A percentile compares a stretch with the other conserved stretches of the same genome.
phyloP scores from a whole-genome alignment of 2,888 invertebrate species.

The Mechanitis mazaeus region DNA sequence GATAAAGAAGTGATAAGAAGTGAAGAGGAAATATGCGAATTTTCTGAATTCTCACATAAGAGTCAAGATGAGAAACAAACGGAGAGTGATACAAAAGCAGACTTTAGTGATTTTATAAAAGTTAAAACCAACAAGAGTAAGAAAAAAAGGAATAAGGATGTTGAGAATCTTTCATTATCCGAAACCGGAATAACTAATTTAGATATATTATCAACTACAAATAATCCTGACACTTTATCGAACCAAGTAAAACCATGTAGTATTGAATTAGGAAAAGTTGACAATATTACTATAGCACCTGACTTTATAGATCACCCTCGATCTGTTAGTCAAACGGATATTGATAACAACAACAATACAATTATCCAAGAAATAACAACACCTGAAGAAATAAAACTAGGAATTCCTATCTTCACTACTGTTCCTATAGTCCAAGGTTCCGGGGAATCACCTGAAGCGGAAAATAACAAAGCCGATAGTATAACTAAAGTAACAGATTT shows the following conservation, averaged over 20 bases:
- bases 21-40: neutral
- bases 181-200: neutral
- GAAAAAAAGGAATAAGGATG: conserved; percentile 33
- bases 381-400: conserved; percentile 36
- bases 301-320: conserved; percentile 55
- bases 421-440: conserved; percentile 46
- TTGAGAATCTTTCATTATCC: conserved; percentile 11
- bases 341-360: conserved; percentile 59
- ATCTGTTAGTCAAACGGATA: conserved; percentile 53
- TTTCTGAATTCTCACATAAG: neutral
- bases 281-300: conserved; percentile 39
- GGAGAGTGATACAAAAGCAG: conserved; percentile 20
- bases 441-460: conserved; percentile 41
- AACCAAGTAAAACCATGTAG: too few relatives aligned
- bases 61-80: neutral
- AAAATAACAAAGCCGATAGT: conserved; percentile 34
- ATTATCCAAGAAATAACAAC: conserved; percentile 53
- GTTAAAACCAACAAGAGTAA: conserved; percentile 39
- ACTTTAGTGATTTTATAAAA: conserved; percentile 28
- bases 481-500: conserved; percentile 32
- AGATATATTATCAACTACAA: neutral
- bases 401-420: conserved; percentile 35
- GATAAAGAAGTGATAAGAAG: neutral
- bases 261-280: conserved; percentile 19
- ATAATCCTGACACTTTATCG: neutral